These are phyloP conservation scores for Planiliza haematocheilus DNA, from an alignment of 2,113 vertebrate genomes.

Conservation along the genomic window DNA sequence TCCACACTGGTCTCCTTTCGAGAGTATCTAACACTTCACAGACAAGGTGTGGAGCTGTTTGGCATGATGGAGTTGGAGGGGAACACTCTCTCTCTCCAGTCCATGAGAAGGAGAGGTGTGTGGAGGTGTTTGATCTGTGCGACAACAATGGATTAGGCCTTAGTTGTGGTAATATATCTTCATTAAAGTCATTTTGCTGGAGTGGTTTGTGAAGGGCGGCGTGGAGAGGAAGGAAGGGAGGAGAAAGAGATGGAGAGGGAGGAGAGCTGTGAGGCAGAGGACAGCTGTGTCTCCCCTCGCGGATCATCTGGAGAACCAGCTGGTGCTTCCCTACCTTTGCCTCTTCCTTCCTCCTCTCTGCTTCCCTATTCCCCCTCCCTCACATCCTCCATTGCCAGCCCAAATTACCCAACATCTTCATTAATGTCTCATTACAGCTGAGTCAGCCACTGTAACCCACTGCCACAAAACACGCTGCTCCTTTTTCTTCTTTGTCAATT, in stretches of 20 bases:
- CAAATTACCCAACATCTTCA: conserved; percentile 75
- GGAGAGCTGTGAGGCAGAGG: conserved; percentile 44
- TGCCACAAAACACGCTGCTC: conserved; percentile 36
- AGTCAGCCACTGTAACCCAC: conserved; percentile 69
- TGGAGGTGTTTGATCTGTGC: conserved; percentile 30
- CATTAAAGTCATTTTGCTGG: conserved; percentile 58
- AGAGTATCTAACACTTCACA: conserved; percentile 54
- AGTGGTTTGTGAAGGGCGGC: conserved; percentile 36
- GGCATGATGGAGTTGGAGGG: conserved; percentile 60
- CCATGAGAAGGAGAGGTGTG: conserved; percentile 12
- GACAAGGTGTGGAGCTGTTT: conserved; percentile 43
- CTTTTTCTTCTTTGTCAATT: neutral
- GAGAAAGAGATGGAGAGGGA: conserved; percentile 30
- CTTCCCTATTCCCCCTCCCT: conserved; percentile 2
- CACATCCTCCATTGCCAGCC: conserved; percentile 34
- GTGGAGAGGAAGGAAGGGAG: neutral
- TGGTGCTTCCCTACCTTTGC: conserved; percentile 62
- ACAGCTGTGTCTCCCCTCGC: conserved; percentile 58
- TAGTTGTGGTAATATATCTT: conserved; percentile 60
- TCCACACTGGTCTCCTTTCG: conserved; percentile 45
- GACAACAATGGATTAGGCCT: conserved; percentile 54
- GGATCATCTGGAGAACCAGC: conserved; percentile 77
- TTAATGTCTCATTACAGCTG: conserved; percentile 75
- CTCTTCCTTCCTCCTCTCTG: conserved; percentile 35
- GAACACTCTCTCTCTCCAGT: conserved; percentile 44